These are phyloP conservation scores for Sesamia inferens DNA, from an alignment of 2,888 invertebrate species.

Conservation along the genomic window DNA sequence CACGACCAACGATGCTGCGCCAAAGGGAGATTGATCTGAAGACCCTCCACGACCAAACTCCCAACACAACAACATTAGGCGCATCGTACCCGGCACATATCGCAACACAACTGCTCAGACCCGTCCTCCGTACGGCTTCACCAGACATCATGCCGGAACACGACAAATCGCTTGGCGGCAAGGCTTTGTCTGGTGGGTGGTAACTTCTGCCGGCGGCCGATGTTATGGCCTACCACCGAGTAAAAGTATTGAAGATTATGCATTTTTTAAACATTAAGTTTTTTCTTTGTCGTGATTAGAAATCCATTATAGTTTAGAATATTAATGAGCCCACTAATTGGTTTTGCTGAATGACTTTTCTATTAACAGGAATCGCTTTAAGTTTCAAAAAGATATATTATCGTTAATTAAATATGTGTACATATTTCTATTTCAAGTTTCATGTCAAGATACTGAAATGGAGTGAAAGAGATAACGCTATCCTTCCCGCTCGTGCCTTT, in stretches of 20 bases:
- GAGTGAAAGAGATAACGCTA: conserved; percentile 72
- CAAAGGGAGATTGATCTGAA: too few species aligned
- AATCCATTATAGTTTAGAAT: conserved; percentile 8
- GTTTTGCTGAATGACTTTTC: conserved; percentile 25
- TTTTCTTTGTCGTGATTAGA: neutral
- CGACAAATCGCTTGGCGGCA: too few species aligned
- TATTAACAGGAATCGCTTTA: conserved; percentile 7
- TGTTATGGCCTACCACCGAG: too few species aligned
- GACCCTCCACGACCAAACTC: too few species aligned
- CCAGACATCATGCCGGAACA: too few species aligned
- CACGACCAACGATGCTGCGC: too few species aligned
- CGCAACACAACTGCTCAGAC: too few species aligned
- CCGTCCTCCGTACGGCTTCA: too few species aligned
- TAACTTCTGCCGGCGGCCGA: too few species aligned
- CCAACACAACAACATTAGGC: too few species aligned
- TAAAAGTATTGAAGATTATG: neutral
- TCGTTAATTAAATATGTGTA: conserved; percentile 24
- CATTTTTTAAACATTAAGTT: neutral
- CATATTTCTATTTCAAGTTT: conserved; percentile 42
- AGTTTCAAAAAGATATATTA: conserved; percentile 14
- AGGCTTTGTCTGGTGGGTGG: too few species aligned
- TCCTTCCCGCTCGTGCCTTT: conserved; percentile 78
- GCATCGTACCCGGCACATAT: too few species aligned
- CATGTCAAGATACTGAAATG: conserved; percentile 62
- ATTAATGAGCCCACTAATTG: conserved; percentile 12